Conservation (phyloP, 2,113 vertebrate species). For the Rhombomys opimus region DNA sequence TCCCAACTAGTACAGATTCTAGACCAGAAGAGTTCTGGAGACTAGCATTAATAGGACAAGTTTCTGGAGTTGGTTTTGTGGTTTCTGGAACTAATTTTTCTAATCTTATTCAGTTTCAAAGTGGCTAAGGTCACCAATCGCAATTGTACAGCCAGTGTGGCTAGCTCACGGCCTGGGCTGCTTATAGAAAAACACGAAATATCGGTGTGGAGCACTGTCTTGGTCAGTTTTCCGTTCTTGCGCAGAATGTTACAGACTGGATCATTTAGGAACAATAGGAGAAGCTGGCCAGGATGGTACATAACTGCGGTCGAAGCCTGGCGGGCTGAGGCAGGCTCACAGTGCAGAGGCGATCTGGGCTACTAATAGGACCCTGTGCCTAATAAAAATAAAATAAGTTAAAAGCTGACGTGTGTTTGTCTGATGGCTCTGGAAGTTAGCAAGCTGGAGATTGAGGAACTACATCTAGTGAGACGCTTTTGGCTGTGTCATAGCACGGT, state of each 20-base stretch:
- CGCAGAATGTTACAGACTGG: background rate
- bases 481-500: background rate
- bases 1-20: background rate
- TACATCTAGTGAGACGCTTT: background rate
- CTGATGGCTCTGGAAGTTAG: background rate
- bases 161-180: background rate
- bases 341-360: background rate
- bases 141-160: background rate
- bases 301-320: background rate
- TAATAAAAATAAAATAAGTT: background rate
- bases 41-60: background rate
- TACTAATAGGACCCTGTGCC: background rate
- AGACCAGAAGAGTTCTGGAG: background rate
- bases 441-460: background rate
- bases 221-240: background rate
- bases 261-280: background rate
- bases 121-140: background rate
- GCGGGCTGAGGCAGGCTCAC: background rate
- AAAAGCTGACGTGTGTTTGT: background rate
- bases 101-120: background rate
- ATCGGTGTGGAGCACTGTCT: background rate
- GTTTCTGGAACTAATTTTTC: background rate
- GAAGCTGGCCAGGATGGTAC: background rate
- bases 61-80: background rate
- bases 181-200: background rate